Evolutionary conservation across 64 coral and sea anemone species (phyloP), one percentile per base, ranked within the genome.

Genomic region (Exaiptasia diaphana): DNA sequence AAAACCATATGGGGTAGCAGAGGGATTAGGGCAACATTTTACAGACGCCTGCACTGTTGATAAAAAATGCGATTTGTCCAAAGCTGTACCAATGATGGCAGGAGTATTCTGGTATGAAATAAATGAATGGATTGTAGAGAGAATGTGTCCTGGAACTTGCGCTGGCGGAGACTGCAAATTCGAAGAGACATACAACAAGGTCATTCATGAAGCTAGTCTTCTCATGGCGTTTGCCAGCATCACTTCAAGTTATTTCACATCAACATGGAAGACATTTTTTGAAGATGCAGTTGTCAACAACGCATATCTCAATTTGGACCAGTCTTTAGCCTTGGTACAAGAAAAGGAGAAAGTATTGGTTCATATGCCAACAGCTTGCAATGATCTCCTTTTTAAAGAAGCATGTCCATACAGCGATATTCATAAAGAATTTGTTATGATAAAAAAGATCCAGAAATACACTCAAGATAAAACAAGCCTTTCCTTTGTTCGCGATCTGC

Each of bases 11-110:
- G 64, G 23, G 25, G 57, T 5, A 71, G 6, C 5, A 0, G 35
- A 30, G 35, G 15, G 0, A 5, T 38, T 13, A 18, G 37, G 41
- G 7, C 35, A 30, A 15, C 31, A 71, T 28, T 30, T 41, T 14
- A 71, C 67, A 30, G 0, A 14, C 18, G 67, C 67, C 37, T 71
- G 67, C 41, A 71, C 67, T 38, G 41, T 1, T 28, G 67, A 71
- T 44, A 71, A 71, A 30, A 71, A 71, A 41, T 71, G 67, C 41
- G 67, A 71, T n/a, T 37, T 71, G 3, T 11, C 35, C 35, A 71
- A 44, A 28, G 67, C 67, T 14, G 35, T 71, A 43, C 67, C 67
- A 71, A 71, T 71, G 67, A 71, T 71, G 67, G 67, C 22, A 18
- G 67, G 67, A 14, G 67, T 71, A 12, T 71, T 41, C 21, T 71